Evolutionary conservation across 2,888 invertebrate genomes (phyloP), one percentile per base, ranked within the genome.

Genomic region (Catocala nupta): DNA sequence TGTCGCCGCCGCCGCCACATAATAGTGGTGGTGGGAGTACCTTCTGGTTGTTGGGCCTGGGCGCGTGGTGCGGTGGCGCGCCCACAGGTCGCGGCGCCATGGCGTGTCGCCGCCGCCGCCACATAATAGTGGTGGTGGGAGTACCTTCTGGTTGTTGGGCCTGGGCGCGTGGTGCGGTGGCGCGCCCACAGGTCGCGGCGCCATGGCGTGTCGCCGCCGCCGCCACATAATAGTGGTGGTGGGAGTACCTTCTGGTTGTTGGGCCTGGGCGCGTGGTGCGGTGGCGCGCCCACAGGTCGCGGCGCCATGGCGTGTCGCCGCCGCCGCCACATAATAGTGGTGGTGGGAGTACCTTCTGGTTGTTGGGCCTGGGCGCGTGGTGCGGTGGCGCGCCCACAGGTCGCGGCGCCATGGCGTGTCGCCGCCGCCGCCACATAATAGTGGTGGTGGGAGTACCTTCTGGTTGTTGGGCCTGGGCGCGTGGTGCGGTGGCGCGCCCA

Each of bases 251-350:
- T 63, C 50, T 59, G 25, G 25, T 25, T 25, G 25, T 25, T 25
- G 36, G 36, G 8, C 36, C 36, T 39, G 36, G 8, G 36, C 36
- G 36, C 42, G 47, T 51, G 3, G 52, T 45, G 47, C 55, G 3
- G 52, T 48, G 16, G 39, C 11, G n/a, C 39, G 39, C 53, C 50
- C 0, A 25, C 36, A 9, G 45, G 55, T 12, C 48, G 10, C 63
- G 63, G 47, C 62, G 63, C 12, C 66, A 58, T 55, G 54, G 55
- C 68, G 63, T 76, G 69, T 68, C 80, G 10, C 70, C 68, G 2
- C 63, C 68, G 8, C 55, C 65, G 5, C 33, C 51, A 25, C 25
- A 25, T 25, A 3, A 25, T 25, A 25, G 25, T 12, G 12, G n/a
- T 12, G 5, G 3, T 10, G 9, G 1, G 8, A 16, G 11, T 48